Percentiles rank a stretch among this genome's conserved stretches.
Evolutionary conservation across 2,888 invertebrate genomes (phyloP).

Genomic region (Acrobasis consociella): DNA sequence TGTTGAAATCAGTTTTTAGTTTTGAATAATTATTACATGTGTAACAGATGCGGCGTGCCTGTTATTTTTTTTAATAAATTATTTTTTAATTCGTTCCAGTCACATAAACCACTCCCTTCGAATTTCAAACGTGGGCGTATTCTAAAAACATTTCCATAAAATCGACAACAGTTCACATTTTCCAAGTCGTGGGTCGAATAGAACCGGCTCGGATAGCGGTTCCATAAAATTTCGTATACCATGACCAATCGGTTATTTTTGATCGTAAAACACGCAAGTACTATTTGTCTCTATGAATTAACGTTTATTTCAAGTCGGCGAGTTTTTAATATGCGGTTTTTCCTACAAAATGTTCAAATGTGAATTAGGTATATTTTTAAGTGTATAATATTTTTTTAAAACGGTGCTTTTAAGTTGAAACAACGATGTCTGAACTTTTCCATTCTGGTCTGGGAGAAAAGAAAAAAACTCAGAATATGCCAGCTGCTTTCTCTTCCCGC

Average conservation of each 20-base stretch:
- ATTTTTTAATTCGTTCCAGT: conserved; percentile 3
- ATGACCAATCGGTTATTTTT: conserved; percentile 55
- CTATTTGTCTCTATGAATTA: conserved; percentile 56
- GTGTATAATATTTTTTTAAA: too few species aligned
- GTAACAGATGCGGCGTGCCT: too few species aligned
- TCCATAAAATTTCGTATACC: conserved; percentile 39
- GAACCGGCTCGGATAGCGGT: conserved; percentile 36
- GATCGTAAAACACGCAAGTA: conserved; percentile 60
- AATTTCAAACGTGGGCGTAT: background rate
- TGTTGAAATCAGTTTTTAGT: too few species aligned
- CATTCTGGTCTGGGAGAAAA: too few species aligned
- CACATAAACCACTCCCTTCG: background rate
- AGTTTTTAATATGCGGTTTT: conserved; percentile 18
- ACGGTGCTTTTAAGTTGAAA: too few species aligned
- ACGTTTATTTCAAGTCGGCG: conserved; percentile 34
- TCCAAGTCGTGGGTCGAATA: conserved; percentile 23
- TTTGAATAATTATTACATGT: too few species aligned
- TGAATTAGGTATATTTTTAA: too few species aligned
- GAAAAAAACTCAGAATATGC: too few species aligned
- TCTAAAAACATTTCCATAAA: conserved; percentile 16
- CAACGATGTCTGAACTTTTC: too few species aligned
- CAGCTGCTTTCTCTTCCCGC: too few species aligned
- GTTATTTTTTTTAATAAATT: background rate
- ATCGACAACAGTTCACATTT: conserved; percentile 18
- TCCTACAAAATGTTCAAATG: background rate